phyloP scores from a whole-genome alignment of 64 coral and sea anemone genomes.

The Dendronephthya gigantea region DNA sequence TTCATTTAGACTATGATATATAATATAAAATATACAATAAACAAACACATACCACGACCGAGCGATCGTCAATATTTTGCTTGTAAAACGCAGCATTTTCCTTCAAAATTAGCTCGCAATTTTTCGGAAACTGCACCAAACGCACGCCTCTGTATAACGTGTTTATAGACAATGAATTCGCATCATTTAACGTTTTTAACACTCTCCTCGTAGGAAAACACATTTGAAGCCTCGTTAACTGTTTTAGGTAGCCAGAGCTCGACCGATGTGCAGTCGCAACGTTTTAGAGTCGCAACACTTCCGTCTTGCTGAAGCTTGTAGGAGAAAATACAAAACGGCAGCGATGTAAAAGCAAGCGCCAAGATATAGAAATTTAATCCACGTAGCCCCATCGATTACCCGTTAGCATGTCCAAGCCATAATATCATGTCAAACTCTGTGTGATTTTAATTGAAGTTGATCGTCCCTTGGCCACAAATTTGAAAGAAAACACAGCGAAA shows the following conservation, averaged over 20 bases:
- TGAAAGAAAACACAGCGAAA: not conserved
- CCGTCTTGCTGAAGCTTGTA: not conserved
- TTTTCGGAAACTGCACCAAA: not conserved
- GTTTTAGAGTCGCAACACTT: not conserved
- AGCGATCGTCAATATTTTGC: not conserved
- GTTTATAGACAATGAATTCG: not conserved
- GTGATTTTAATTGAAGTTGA: not conserved
- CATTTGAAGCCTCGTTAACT: not conserved
- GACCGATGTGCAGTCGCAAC: not conserved
- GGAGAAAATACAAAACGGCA: not conserved
- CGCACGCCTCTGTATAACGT: not conserved
- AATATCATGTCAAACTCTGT: not conserved
- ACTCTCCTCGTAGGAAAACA: not conserved
- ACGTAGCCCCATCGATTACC: not conserved
- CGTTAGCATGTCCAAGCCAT: not conserved
- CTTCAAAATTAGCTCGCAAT: not conserved
- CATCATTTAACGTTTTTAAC: not conserved
- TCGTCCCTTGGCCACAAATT: not conserved
- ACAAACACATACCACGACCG: not conserved
- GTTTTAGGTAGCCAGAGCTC: not conserved
- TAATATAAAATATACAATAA: not conserved
- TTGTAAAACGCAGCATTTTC: not conserved
- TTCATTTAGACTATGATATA: not conserved
- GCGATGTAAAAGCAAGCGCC: not conserved
- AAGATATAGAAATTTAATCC: not conserved